Percentiles rank a stretch among this genome's conserved stretches.
phyloP scores from a whole-genome alignment of 2,797 vertebrate species.

The Scolopax bukidnonensis region DNA sequence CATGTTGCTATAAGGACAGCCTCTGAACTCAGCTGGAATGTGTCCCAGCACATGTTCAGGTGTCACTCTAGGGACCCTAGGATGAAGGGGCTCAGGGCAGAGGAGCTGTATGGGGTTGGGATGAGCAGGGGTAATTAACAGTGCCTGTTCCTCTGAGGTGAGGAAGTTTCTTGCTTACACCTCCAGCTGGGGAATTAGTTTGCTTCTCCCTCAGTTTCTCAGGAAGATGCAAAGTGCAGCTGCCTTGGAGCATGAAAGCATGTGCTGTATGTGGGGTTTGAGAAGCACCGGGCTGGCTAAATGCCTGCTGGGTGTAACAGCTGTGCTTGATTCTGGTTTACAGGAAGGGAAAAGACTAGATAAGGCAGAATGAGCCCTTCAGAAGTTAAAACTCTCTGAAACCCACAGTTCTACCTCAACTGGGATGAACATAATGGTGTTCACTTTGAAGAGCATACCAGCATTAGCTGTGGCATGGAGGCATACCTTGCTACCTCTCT shows the following conservation, averaged over 20 bases:
- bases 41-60: neutral
- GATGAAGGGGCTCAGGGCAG: neutral
- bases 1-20: neutral
- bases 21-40: neutral
- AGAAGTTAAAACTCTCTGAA: neutral
- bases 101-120: neutral
- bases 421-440: accelerated
- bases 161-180: neutral
- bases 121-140: neutral
- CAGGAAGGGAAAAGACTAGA: neutral
- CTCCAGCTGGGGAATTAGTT: neutral
- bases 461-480: neutral
- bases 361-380: neutral
- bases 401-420: neutral
- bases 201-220: neutral
- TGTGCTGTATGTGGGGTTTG: neutral
- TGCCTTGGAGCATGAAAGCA: neutral
- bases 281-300: neutral
- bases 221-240: neutral
- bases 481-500: neutral
- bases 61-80: neutral
- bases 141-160: too few relatives aligned
- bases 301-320: neutral
- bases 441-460: neutral
- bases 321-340: neutral